phyloP scores from a whole-genome alignment of 1,140 invertebrate species.

The Solenopsis fugax region DNA sequence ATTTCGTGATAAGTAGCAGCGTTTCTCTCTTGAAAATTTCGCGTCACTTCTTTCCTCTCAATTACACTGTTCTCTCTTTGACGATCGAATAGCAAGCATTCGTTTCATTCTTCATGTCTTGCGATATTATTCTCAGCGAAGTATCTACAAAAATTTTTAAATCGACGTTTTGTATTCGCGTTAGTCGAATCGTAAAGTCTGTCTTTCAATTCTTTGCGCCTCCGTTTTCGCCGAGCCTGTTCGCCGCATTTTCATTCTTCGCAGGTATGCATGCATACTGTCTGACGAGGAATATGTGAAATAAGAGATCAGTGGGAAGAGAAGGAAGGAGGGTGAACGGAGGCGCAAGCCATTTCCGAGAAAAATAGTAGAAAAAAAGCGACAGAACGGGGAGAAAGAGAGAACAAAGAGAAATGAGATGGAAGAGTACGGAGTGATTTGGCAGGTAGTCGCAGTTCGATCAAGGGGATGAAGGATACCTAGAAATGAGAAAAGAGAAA shows the following conservation, averaged over 20 bases:
- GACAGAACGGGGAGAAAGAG: neutral
- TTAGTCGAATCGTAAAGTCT: slow-evolving; percentile 58
- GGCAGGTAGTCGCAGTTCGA: slow-evolving; percentile 58
- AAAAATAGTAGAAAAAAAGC: slow-evolving; percentile 24
- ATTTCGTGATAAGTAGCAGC: neutral
- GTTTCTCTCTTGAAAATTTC: neutral
- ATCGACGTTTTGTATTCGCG: slow-evolving; percentile 55
- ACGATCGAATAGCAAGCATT: neutral
- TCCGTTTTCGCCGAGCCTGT: slow-evolving; percentile 1
- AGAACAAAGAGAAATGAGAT: slow-evolving; percentile 49
- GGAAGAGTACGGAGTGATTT: slow-evolving; percentile 67
- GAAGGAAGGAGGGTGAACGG: neutral
- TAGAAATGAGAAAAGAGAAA: neutral
- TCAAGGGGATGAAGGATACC: slow-evolving; percentile 1
- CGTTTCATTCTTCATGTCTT: neutral
- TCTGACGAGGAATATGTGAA: slow-evolving; percentile 1
- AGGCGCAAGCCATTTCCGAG: slow-evolving; percentile 37
- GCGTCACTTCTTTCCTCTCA: neutral
- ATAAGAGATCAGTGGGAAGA: neutral
- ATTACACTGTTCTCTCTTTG: neutral
- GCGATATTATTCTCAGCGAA: slow-evolving; percentile 12
- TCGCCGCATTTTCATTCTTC: neutral
- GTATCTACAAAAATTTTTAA: slow-evolving; percentile 35
- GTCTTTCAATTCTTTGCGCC: slow-evolving; percentile 41
- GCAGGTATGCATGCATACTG: neutral